These are phyloP conservation scores for Alligator sinensis DNA, from an alignment of 2,113 vertebrate genomes.

Conservation along the genomic window DNA sequence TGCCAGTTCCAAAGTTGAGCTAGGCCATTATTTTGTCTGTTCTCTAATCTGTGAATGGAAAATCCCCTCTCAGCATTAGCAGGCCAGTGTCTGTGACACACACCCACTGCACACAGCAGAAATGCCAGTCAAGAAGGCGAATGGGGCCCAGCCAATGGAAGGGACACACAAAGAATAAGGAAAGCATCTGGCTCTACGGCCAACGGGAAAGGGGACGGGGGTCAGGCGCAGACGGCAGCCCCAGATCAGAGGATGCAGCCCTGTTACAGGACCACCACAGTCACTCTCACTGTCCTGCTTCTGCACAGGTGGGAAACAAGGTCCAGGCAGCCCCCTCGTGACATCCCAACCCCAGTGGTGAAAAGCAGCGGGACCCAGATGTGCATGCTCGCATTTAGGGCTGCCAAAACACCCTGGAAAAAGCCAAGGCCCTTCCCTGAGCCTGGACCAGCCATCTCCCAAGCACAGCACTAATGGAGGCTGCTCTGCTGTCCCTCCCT, in stretches of 20 bases:
- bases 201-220: conserved; percentile 67
- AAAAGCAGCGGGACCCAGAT: background rate
- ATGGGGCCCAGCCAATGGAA: conserved; percentile 72
- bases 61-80: conserved; percentile 73
- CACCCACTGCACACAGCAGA: conserved; percentile 77
- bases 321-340: conserved; percentile 22
- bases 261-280: conserved; percentile 60
- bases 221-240: conserved; percentile 53
- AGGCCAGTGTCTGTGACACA: conserved; percentile 72
- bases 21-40: conserved; percentile 71
- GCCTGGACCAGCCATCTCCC: conserved; percentile 74
- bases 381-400: background rate
- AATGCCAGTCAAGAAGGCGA: conserved; percentile 77
- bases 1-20: conserved; percentile 63
- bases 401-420: conserved; percentile 29
- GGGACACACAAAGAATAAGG: conserved; percentile 76
- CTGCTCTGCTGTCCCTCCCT: conserved; percentile 85
- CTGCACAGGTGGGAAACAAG: conserved; percentile 38
- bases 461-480: conserved; percentile 84
- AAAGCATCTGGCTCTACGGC: conserved; percentile 75
- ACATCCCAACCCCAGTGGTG: conserved; percentile 21
- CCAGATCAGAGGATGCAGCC: background rate
- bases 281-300: conserved; percentile 59
- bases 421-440: conserved; percentile 60
- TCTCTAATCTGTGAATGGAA: conserved; percentile 73